Percentiles rank a stretch among this genome's conserved stretches.
Evolutionary conservation across 2,888 invertebrate genomes (phyloP).

Genomic region (Lithophane semibrunnea): DNA sequence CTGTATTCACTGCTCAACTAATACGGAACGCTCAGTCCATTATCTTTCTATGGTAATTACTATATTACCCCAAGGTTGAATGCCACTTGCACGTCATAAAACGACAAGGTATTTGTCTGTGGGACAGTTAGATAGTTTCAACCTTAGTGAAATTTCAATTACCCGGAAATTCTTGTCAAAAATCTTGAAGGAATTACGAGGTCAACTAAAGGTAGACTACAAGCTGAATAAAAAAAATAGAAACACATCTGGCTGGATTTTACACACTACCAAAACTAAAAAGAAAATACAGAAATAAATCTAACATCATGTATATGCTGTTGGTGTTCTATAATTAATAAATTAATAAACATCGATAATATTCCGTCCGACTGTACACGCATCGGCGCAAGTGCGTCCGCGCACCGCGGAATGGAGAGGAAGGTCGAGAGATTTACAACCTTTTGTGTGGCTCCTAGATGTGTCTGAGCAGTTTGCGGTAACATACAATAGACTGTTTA

Average conservation of each 20-base stretch:
- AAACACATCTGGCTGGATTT: neutral
- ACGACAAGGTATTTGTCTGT: no score
- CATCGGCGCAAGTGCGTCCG: constrained; percentile 46
- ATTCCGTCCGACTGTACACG: constrained; percentile 63
- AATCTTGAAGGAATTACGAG: no score
- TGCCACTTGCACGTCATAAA: no score
- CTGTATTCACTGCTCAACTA: neutral
- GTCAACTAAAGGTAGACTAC: no score
- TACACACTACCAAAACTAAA: constrained; percentile 1
- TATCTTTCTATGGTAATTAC: no score
- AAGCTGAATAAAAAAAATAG: neutral
- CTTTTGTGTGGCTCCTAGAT: constrained; percentile 75
- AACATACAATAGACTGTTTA: constrained; percentile 64
- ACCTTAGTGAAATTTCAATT: no score
- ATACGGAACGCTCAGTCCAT: neutral
- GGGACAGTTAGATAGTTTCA: no score
- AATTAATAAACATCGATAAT: neutral
- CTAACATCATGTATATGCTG: neutral
- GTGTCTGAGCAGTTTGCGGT: constrained; percentile 66
- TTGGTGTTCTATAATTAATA: no score
- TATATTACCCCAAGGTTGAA: no score
- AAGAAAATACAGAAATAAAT: neutral
- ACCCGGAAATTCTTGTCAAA: no score
- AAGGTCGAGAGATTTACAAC: constrained; percentile 83
- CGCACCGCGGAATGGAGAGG: constrained; percentile 74